Evolutionary conservation across 2,113 vertebrate species (phyloP).

Genomic region (Prionailurus viverrinus): DNA sequence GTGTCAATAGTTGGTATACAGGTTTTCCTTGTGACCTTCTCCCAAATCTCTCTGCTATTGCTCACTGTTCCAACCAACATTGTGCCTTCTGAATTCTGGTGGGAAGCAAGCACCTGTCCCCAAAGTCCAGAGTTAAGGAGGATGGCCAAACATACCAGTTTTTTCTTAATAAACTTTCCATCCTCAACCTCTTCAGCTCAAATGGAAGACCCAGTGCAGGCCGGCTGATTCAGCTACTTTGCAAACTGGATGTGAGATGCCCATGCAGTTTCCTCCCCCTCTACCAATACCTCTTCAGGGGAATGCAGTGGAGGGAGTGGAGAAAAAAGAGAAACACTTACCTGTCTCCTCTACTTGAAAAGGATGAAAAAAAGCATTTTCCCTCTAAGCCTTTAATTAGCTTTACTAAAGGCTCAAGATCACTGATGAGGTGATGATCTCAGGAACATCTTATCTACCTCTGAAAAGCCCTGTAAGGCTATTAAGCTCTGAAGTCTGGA

Average conservation of each 20-base stretch:
- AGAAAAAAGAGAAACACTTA: background rate
- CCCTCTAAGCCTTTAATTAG: slow-evolving; percentile 6
- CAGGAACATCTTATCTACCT: background rate
- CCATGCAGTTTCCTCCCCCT: background rate
- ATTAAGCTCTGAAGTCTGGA: background rate
- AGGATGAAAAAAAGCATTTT: slow-evolving; percentile 20
- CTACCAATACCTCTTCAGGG: background rate
- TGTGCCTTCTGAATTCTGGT: background rate
- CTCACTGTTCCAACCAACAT: background rate
- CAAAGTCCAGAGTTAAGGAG: background rate
- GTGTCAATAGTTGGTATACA: background rate
- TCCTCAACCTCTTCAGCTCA: background rate
- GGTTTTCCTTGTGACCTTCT: background rate
- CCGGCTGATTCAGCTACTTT: background rate
- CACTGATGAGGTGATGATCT: background rate
- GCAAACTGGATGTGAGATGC: background rate
- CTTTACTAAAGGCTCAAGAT: slow-evolving; percentile 36
- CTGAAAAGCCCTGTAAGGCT: background rate
- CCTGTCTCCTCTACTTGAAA: background rate
- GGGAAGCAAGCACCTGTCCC: background rate
- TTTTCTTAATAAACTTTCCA: background rate
- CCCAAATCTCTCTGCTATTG: background rate
- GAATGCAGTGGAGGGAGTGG: background rate
- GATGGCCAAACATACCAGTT: background rate
- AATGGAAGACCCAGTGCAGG: background rate